phyloP scores from a whole-genome alignment of 2,113 vertebrate genomes.

The Shinisaurus crocodilurus region DNA sequence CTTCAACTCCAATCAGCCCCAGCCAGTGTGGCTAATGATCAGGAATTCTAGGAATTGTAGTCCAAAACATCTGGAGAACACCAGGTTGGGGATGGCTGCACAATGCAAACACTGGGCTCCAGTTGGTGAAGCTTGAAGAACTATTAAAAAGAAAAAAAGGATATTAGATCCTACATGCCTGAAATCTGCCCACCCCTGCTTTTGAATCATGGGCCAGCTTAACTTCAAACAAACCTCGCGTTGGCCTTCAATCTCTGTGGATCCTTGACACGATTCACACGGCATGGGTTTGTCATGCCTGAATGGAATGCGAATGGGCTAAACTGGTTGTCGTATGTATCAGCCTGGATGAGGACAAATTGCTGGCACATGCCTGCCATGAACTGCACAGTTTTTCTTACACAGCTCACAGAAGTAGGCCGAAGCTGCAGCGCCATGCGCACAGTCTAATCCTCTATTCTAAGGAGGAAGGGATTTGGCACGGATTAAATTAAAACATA shows the following conservation, averaged over 20 bases:
- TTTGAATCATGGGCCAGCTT: no score
- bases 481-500: neutral
- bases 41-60: no score
- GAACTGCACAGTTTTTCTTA: neutral
- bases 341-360: neutral
- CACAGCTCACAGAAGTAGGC: neutral
- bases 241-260: neutral
- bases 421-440: neutral
- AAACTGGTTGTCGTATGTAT: neutral
- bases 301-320: neutral
- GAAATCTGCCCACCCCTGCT: no score
- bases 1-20: no score
- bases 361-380: neutral
- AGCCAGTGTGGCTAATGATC: no score
- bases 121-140: no score
- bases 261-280: neutral
- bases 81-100: no score
- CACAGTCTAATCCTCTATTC: neutral
- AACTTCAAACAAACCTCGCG: neutral
- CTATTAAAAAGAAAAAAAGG: no score
- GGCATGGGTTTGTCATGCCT: neutral
- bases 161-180: no score
- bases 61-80: no score
- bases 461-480: neutral
- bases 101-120: no score